Conservation (phyloP, 2,888 invertebrate genomes). For the Eugnorisma glareosa region DNA sequence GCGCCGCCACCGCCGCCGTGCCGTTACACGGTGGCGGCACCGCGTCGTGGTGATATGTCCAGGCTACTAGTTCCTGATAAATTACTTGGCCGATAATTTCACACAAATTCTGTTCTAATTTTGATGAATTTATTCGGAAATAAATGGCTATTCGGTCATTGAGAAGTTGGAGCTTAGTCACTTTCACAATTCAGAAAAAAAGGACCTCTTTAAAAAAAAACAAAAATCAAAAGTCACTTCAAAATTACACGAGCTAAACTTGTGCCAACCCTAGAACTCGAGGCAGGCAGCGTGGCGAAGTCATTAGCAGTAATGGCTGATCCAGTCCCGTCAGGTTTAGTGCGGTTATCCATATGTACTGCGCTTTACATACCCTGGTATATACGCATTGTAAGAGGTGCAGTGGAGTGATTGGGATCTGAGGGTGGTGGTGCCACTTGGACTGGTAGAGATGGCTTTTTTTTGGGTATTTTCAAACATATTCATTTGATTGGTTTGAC, state of each 20-base stretch:
- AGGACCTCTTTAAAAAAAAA: background rate
- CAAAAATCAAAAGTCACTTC: background rate
- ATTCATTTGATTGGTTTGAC: background rate
- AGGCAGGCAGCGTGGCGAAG: constrained; percentile 87
- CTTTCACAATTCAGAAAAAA: background rate
- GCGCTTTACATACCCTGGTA: constrained; percentile 58
- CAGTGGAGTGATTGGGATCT: constrained; percentile 39
- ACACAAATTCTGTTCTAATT: background rate
- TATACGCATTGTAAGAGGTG: constrained; percentile 51
- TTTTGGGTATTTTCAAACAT: background rate
- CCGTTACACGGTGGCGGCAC: too few relatives aligned
- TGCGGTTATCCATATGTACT: constrained; percentile 80
- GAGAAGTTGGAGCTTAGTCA: background rate
- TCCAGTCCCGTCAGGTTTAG: constrained; percentile 85
- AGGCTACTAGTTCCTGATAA: too few relatives aligned
- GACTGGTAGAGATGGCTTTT: background rate
- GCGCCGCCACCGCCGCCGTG: too few relatives aligned
- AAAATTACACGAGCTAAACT: background rate
- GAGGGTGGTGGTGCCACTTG: background rate
- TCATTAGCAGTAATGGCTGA: constrained; percentile 91
- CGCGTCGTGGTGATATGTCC: too few relatives aligned
- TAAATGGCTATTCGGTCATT: background rate
- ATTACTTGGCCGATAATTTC: background rate
- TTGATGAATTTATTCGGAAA: background rate
- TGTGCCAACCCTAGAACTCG: constrained; percentile 77